phyloP scores from a whole-genome alignment of 2,888 invertebrate genomes.

The Desoria tigrina region DNA sequence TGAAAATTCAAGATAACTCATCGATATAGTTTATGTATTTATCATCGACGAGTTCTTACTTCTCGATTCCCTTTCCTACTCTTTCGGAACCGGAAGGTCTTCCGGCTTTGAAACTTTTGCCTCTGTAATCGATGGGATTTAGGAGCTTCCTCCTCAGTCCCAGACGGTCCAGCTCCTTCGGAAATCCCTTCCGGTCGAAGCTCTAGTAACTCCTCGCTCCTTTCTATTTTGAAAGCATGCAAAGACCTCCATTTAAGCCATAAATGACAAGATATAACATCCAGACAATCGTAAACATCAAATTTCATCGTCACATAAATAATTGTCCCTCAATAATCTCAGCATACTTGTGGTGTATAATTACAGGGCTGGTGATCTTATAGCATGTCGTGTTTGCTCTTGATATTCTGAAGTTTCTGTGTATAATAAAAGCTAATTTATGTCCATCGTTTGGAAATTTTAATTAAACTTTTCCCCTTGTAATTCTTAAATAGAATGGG shows the following conservation, averaged over 20 bases:
- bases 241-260: constrained; percentile 29
- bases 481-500: no score
- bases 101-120: constrained; percentile 89
- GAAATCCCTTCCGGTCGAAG: constrained; percentile 40
- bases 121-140: constrained; percentile 73
- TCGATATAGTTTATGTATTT: neutral
- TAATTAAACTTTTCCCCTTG: no score
- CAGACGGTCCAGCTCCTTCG: constrained; percentile 17
- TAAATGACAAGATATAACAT: neutral
- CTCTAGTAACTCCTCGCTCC: constrained; percentile 45
- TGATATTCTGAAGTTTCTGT: no score
- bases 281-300: neutral
- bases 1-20: neutral
- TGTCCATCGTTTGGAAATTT: no score
- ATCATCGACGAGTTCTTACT: constrained; percentile 58
- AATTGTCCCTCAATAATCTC: no score
- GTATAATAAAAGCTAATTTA: no score
- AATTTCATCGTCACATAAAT: neutral
- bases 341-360: no score
- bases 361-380: no score
- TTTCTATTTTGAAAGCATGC: constrained; percentile 24
- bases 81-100: constrained; percentile 84
- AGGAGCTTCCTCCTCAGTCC: constrained; percentile 44
- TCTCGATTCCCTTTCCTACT: constrained; percentile 72
- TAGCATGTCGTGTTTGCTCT: no score